phyloP scores from a whole-genome alignment of 2,113 vertebrate species.

The Charadrius vociferus region DNA sequence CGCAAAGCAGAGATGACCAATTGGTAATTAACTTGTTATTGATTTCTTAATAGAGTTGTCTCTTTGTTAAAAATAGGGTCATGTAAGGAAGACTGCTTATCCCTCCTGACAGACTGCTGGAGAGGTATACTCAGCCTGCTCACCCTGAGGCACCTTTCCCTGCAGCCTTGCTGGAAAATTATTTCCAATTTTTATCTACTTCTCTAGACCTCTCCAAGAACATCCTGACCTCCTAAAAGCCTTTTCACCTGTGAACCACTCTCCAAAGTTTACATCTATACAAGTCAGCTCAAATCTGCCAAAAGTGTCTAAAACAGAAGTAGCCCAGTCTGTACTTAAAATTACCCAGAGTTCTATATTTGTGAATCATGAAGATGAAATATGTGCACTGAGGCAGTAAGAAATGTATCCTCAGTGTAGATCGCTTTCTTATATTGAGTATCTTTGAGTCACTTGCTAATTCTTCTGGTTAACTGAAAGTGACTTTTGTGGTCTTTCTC shows the following conservation, averaged over 20 bases:
- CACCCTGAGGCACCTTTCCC: background rate
- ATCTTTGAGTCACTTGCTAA: conserved; percentile 65
- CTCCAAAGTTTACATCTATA: background rate
- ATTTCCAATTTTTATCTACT: background rate
- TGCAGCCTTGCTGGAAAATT: background rate
- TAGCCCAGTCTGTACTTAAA: background rate
- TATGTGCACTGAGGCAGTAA: conserved; percentile 24
- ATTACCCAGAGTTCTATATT: conserved; percentile 12
- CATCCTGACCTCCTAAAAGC: background rate
- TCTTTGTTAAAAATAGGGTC: background rate
- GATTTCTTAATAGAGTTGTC: background rate
- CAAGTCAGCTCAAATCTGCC: background rate
- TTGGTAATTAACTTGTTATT: background rate
- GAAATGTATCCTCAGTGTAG: conserved; percentile 33
- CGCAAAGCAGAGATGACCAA: background rate
- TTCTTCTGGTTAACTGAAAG: conserved; percentile 63
- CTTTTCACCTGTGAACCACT: background rate
- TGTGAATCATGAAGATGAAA: conserved; percentile 27
- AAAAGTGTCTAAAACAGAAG: background rate
- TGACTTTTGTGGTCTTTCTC: conserved; percentile 51
- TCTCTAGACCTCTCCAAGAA: background rate
- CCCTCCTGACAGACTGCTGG: background rate
- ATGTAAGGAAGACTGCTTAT: background rate
- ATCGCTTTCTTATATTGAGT: conserved; percentile 43
- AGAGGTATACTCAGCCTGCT: background rate